Evolutionary conservation across 2,797 vertebrate species (phyloP).

Genomic region (Rallus crepitans): DNA sequence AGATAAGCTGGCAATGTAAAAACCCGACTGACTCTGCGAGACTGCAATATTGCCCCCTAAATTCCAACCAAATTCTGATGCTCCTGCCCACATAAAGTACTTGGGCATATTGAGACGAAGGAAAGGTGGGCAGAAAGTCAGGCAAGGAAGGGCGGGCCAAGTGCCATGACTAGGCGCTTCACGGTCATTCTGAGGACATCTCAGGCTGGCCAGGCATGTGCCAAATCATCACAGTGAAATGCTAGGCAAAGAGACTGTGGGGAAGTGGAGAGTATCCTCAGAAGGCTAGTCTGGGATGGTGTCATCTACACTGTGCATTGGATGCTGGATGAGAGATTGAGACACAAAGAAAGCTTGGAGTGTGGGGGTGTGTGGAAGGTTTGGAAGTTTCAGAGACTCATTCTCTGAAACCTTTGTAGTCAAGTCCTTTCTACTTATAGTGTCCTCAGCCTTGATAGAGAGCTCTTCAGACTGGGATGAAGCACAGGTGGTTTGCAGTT

Average conservation of each 20-base stretch:
- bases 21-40: background rate
- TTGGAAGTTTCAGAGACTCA: background rate
- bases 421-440: background rate
- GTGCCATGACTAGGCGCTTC: background rate
- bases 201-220: background rate
- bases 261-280: background rate
- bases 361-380: accelerated
- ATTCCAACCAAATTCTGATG: background rate
- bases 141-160: background rate
- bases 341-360: background rate
- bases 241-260: accelerated
- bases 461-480: background rate
- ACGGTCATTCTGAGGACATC: background rate
- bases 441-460: background rate
- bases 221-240: background rate
- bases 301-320: background rate
- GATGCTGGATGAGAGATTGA: background rate
- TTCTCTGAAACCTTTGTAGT: background rate
- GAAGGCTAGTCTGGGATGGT: background rate
- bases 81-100: background rate
- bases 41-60: background rate
- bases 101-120: background rate
- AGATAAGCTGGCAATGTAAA: background rate
- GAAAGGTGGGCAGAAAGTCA: background rate
- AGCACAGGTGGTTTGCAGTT: background rate